These are phyloP conservation scores for Lepidostoma basale DNA, from an alignment of 1,140 invertebrate species.

Conservation along the genomic window DNA sequence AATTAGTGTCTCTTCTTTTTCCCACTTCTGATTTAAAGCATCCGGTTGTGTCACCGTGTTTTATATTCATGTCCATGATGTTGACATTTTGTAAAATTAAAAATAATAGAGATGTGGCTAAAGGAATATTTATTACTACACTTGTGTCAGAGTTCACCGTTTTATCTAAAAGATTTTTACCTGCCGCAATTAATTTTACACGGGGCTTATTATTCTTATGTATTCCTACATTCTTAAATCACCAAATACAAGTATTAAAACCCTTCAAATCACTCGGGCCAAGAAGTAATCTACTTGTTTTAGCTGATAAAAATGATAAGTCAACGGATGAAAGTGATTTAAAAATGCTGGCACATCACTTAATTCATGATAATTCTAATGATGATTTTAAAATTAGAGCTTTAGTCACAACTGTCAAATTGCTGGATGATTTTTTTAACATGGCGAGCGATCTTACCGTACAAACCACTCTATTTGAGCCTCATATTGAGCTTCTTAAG, in stretches of 20 bases:
- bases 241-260: conserved; percentile 65
- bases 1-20: conserved; percentile 77
- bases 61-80: conserved; percentile 84
- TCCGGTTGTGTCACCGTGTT: conserved; percentile 81
- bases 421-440: conserved; percentile 65
- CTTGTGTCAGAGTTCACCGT: conserved; percentile 79
- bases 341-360: conserved; percentile 60
- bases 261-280: conserved; percentile 67
- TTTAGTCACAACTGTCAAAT: conserved; percentile 59
- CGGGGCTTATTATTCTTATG: conserved; percentile 70
- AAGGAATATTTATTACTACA: conserved; percentile 78
- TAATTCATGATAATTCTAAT: conserved; percentile 59
- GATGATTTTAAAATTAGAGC: conserved; percentile 68
- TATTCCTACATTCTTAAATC: conserved; percentile 62
- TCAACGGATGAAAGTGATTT: conserved; percentile 49
- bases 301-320: conserved; percentile 54
- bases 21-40: conserved; percentile 89
- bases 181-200: conserved; percentile 79
- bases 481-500: conserved; percentile 53
- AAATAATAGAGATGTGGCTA: conserved; percentile 70
- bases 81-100: conserved; percentile 68
- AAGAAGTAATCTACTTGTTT: conserved; percentile 62
- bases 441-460: conserved; percentile 62
- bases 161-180: conserved; percentile 81
- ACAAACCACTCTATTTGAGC: conserved; percentile 55